phyloP scores from a whole-genome alignment of 2,113 vertebrate genomes.

The Indicator indicator region DNA sequence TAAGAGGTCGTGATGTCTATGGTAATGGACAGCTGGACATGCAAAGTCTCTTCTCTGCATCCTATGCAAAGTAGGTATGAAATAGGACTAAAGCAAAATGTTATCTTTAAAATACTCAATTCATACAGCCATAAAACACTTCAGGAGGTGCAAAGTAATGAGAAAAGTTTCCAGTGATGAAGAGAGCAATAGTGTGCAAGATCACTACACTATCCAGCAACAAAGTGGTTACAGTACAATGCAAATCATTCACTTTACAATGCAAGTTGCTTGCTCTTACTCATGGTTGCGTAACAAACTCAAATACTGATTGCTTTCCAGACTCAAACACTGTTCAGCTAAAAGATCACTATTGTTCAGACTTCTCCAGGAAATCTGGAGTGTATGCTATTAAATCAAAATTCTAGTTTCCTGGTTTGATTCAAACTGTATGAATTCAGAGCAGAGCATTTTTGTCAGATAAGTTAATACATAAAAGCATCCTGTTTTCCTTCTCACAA shows the following conservation, averaged over 20 bases:
- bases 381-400: slow-evolving; percentile 22
- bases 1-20: neutral
- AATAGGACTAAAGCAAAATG: neutral
- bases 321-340: neutral
- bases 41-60: neutral
- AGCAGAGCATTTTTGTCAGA: neutral
- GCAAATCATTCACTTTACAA: slow-evolving; percentile 33
- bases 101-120: neutral
- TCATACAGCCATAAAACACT: neutral
- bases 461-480: slow-evolving; percentile 30
- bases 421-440: neutral
- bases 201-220: neutral
- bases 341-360: slow-evolving; percentile 14
- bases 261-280: slow-evolving; percentile 3
- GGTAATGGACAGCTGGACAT: neutral
- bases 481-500: slow-evolving; percentile 27
- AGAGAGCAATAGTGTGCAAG: neutral
- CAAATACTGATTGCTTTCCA: slow-evolving; percentile 21
- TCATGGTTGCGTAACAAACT: slow-evolving; percentile 36
- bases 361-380: slow-evolving; percentile 6
- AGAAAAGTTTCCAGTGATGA: neutral
- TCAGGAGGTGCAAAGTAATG: neutral
- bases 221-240: neutral
- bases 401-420: slow-evolving; percentile 16
- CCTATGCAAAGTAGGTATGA: neutral